These are phyloP conservation scores for Dysdera silvatica DNA, from an alignment of 1,140 invertebrate genomes.

Conservation along the genomic window DNA sequence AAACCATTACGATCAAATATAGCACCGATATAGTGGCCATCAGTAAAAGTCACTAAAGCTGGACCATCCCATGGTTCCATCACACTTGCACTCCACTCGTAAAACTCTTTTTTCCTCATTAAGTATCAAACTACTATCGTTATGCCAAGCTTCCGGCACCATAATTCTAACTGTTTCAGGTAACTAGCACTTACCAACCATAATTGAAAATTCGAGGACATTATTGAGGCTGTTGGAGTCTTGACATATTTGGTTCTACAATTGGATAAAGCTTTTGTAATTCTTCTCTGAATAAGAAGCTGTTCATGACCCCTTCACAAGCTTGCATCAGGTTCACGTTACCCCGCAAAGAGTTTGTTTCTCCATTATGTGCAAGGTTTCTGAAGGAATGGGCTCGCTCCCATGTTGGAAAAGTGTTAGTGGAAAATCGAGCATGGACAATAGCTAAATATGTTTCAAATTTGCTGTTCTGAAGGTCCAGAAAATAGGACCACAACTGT, in stretches of 20 bases:
- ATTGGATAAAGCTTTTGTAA: conserved; percentile 90
- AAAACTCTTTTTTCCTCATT: conserved; percentile 88
- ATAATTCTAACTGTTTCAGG: conserved; percentile 97
- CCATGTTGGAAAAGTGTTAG: conserved; percentile 99
- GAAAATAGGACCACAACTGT: conserved; percentile 83
- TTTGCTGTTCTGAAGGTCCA: conserved; percentile 61
- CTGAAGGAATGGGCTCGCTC: conserved; percentile 91
- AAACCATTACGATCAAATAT: conserved; percentile 89
- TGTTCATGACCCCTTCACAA: conserved; percentile 95
- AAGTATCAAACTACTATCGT: conserved; percentile 91
- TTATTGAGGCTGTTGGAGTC: conserved; percentile 97
- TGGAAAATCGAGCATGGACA: conserved; percentile 95
- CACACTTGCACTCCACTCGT: conserved; percentile 89
- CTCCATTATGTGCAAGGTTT: conserved; percentile 89
- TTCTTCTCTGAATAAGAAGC: conserved; percentile 66
- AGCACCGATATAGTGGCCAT: conserved; percentile 91
- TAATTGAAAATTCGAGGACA: conserved; percentile 91
- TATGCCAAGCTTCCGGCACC: conserved; percentile 99
- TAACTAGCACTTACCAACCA: conserved; percentile 76
- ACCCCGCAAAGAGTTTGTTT: conserved; percentile 96
- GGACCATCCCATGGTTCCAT: conserved; percentile 99
- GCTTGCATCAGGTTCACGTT: conserved; percentile 99
- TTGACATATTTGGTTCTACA: conserved; percentile 91
- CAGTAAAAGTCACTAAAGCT: conserved; percentile 94
- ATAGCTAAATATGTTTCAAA: conserved; percentile 91